Conservation (phyloP, 2,888 invertebrate genomes). For the Conops quadrifasciatus region DNA sequence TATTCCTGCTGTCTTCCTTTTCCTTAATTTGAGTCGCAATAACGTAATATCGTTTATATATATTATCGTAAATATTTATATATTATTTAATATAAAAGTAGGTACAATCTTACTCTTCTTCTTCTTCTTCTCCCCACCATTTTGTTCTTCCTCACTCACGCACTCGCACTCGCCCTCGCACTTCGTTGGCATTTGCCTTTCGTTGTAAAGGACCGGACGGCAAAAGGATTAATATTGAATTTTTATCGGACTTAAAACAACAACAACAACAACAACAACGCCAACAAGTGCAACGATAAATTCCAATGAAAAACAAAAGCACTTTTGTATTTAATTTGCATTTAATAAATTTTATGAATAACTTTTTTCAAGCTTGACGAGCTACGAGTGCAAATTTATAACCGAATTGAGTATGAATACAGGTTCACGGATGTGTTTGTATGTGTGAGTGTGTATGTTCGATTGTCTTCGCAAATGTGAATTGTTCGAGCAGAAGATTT, state of each 20-base stretch:
- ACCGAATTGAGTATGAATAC: no score
- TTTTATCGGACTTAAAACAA: constrained; percentile 7
- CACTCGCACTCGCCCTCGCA: background rate
- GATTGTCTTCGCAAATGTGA: background rate
- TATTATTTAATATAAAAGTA: no score
- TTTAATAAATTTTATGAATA: constrained; percentile 29
- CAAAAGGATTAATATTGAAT: constrained; percentile 31
- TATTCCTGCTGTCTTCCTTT: no score
- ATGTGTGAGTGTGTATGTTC: background rate
- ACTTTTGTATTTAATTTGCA: constrained; percentile 23
- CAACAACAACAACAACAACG: constrained; percentile 7
- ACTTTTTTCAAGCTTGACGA: constrained; percentile 15
- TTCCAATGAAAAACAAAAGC: background rate
- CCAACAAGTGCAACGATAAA: background rate
- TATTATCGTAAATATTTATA: no score
- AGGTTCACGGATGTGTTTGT: background rate
- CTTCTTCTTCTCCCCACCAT: background rate
- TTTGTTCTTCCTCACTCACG: no score
- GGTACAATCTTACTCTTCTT: background rate
- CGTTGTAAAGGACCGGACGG: constrained; percentile 21
- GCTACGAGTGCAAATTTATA: background rate
- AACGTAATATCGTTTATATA: no score
- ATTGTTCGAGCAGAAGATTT: constrained; percentile 30
- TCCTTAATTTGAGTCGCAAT: no score
- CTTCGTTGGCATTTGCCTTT: background rate